Evolutionary conservation across 1,140 invertebrate species (phyloP).

Genomic region (Drosophila biarmipes): DNA sequence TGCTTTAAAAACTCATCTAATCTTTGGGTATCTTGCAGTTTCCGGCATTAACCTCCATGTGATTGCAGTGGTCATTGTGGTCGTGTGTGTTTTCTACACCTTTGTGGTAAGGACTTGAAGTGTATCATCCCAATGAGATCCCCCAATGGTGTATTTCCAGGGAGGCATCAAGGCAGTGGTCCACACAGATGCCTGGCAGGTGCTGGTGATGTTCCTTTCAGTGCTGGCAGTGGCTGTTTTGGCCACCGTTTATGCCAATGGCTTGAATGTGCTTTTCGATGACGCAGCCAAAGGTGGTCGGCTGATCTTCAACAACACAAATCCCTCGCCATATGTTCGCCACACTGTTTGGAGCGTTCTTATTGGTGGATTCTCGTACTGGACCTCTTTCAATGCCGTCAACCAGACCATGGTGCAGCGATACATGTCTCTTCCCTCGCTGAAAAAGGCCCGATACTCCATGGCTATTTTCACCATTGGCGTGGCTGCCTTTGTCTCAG

Average conservation of each 20-base stretch:
- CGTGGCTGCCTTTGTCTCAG: conserved; percentile 87
- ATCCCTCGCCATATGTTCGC: conserved; percentile 86
- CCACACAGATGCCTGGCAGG: conserved; percentile 94
- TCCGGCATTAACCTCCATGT: conserved; percentile 92
- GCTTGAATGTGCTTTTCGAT: conserved; percentile 86
- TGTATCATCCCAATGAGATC: background rate
- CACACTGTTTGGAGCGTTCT: conserved; percentile 93
- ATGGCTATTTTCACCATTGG: conserved; percentile 89
- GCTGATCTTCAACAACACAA: conserved; percentile 87
- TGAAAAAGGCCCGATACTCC: conserved; percentile 88
- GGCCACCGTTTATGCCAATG: conserved; percentile 89
- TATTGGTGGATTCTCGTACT: conserved; percentile 92
- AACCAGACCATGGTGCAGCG: conserved; percentile 96
- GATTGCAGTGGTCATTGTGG: conserved; percentile 91
- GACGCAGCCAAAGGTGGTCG: conserved; percentile 86
- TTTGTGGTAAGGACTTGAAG: conserved; percentile 86
- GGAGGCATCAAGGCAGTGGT: conserved; percentile 92
- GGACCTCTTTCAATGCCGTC: conserved; percentile 92
- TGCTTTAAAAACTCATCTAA: conserved; percentile 11
- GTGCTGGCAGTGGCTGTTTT: conserved; percentile 88
- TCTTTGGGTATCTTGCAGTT: conserved; percentile 86
- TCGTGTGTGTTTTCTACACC: conserved; percentile 96
- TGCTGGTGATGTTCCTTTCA: conserved; percentile 91
- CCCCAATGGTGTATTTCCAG: conserved; percentile 72
- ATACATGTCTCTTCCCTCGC: conserved; percentile 90